Evolutionary conservation across 64 coral and sea anemone species (phyloP), one percentile per base, ranked within the genome.

Genomic region (Montipora cactus): DNA sequence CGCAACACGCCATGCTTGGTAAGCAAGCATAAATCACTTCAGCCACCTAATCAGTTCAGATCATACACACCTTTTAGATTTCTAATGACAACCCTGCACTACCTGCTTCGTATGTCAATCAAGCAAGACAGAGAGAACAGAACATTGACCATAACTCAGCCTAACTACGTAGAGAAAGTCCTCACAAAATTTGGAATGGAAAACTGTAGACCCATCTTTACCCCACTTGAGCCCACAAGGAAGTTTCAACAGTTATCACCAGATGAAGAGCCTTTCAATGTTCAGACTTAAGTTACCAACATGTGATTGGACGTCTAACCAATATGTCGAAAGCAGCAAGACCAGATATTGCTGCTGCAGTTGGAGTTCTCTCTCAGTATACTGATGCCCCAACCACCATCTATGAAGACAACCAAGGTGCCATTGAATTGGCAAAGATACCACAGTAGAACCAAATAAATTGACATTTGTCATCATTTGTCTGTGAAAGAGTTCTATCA

Each of bases 141-240:
- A 91, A 74, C 47, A 64, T 44, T 81, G 89, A 73, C 87, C 6
- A 81, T 91, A 28, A 73, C 68, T 12, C 50, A 82, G 51, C 62
- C 78, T 4, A 18, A 70, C 0, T 91, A 91, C 47, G 3, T 73
- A 4, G 16, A 81, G 59, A 83, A 91, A 19, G 46, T 91, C 59
- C 37, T 91, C 25, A 55, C 28, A 69, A 81, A 16, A 73, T 91
- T 91, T 82, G 79, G 89, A 19, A 91, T 83, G 89, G 79, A 91
- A 59, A 75, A 83, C 59, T 82, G 37, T 19, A 91, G 82, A 49
- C 78, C 89, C 47, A 67, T 90, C 57, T 53, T 49, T 7, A 91
- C 89, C 18, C 78, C 69, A 15, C 44, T 81, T 13, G 76, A 79
- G 48, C 48, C 47, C 2, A 47, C 46, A 15, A 79, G 48, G n/a